phyloP scores from a whole-genome alignment of 2,888 invertebrate species.

The Amphiduros pacificus region DNA sequence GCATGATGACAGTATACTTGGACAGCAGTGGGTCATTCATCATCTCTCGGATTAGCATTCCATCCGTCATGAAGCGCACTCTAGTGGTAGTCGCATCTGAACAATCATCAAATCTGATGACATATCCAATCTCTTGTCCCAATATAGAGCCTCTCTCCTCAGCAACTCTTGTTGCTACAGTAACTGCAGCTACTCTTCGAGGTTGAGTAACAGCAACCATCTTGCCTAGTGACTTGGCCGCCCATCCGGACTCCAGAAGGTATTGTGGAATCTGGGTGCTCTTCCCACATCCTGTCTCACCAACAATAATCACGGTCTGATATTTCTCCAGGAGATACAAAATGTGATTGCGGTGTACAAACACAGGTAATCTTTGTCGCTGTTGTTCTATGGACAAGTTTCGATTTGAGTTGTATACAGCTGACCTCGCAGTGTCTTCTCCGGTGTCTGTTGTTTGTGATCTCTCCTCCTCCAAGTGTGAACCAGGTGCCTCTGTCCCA shows the following conservation, averaged over 20 bases:
- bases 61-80: conserved; percentile 88
- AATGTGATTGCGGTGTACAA: conserved; percentile 73
- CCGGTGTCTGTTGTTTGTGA: background rate
- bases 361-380: conserved; percentile 83
- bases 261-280: conserved; percentile 86
- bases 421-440: background rate
- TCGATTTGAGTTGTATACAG: conserved; percentile 73
- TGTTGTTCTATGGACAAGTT: conserved; percentile 83
- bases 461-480: conserved; percentile 30
- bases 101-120: conserved; percentile 69
- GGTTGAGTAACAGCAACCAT: conserved; percentile 90
- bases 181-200: conserved; percentile 83
- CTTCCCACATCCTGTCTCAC: conserved; percentile 94
- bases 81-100: conserved; percentile 55
- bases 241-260: conserved; percentile 83
- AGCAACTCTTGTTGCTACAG: conserved; percentile 84
- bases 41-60: conserved; percentile 90
- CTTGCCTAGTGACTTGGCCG: conserved; percentile 70
- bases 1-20: conserved; percentile 79
- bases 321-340: conserved; percentile 86
- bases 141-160: conserved; percentile 80
- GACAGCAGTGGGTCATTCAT: conserved; percentile 90
- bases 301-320: conserved; percentile 80
- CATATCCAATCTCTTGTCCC: conserved; percentile 81
- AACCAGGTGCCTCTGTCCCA: conserved; percentile 29